These are phyloP conservation scores for Corythoichthys intestinalis DNA, from an alignment of 2,113 vertebrate species.

Conservation along the genomic window DNA sequence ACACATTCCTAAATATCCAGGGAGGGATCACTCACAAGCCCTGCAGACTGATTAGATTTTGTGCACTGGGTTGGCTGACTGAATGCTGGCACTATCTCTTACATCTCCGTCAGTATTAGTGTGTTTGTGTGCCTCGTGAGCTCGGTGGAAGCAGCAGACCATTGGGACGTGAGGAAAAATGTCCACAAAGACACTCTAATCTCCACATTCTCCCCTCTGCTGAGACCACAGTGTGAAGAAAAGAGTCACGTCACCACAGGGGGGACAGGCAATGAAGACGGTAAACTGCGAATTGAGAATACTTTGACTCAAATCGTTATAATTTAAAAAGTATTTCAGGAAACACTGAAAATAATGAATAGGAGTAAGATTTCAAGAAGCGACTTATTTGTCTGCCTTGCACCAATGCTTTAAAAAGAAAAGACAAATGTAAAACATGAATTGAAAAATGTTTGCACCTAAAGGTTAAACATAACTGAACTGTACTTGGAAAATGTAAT, in stretches of 20 bases:
- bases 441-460: too few species aligned
- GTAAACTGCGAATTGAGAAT: constrained; percentile 40
- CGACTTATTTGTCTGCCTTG: too few species aligned
- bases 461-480: too few species aligned
- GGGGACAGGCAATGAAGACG: constrained; percentile 8
- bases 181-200: constrained; percentile 1
- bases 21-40: constrained; percentile 11
- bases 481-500: too few species aligned
- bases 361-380: too few species aligned
- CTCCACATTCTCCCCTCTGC: constrained; percentile 1
- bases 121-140: constrained; percentile 20
- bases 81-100: constrained; percentile 26
- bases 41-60: constrained; percentile 13
- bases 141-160: constrained; percentile 11
- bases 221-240: constrained; percentile 13
- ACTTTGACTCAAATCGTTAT: constrained; percentile 9
- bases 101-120: constrained; percentile 17
- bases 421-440: too few species aligned
- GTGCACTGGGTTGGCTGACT: constrained; percentile 4
- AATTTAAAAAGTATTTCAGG: not conserved
- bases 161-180: constrained; percentile 8
- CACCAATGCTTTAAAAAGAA: too few species aligned
- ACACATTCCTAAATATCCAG: constrained; percentile 9
- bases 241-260: constrained; percentile 15
- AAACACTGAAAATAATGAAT: not conserved